Conservation (phyloP, 1,140 invertebrate species). For the Drosophila repleta region DNA sequence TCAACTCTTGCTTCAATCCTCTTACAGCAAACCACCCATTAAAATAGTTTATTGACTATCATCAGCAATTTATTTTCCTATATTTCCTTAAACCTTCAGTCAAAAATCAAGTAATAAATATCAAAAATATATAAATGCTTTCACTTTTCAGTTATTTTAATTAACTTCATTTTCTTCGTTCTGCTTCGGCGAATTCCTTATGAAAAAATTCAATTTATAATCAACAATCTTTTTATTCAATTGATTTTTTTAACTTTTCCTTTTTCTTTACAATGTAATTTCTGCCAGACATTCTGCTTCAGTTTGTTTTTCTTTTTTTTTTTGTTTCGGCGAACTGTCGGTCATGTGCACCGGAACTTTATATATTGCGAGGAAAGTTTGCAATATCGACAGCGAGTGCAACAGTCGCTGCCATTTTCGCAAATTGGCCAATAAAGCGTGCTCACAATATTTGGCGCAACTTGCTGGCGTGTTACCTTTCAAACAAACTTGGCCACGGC, state of each 20-base stretch:
- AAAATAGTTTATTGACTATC: no score
- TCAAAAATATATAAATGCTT: no score
- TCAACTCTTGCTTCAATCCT: no score
- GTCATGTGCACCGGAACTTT: constrained; percentile 26
- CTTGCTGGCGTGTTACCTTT: constrained; percentile 69
- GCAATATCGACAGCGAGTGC: constrained; percentile 21
- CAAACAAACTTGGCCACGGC: constrained; percentile 35
- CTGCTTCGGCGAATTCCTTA: background rate
- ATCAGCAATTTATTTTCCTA: no score
- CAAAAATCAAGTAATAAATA: no score
- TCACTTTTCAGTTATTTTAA: background rate
- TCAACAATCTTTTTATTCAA: constrained; percentile 1
- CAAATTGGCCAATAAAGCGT: constrained; percentile 76
- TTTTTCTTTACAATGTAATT: constrained; percentile 3
- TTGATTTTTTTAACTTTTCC: constrained; percentile 4
- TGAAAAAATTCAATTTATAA: background rate
- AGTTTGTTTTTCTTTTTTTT: background rate
- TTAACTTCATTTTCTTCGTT: background rate
- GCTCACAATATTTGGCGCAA: constrained; percentile 71
- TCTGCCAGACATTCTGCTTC: background rate
- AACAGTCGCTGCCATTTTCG: constrained; percentile 39
- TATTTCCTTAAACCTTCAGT: no score
- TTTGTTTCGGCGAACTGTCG: background rate
- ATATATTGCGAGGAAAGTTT: constrained; percentile 28
- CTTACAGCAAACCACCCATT: no score